Percentiles rank a stretch among this genome's conserved stretches.
Conservation (phyloP, 2,113 vertebrate genomes). For the Psilopogon haemacephalus region DNA sequence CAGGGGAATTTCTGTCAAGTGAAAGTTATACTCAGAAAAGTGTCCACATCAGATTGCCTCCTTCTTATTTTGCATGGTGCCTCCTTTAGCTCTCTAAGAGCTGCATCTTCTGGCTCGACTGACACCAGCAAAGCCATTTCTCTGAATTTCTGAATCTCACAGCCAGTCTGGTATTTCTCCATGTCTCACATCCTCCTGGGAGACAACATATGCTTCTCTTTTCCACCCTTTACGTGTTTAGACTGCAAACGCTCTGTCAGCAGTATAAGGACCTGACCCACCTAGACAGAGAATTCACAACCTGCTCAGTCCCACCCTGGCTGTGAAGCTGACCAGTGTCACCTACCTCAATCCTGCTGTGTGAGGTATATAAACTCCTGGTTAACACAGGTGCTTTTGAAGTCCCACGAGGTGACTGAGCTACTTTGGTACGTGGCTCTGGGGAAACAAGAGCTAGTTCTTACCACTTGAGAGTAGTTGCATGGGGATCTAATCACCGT, state of each 20-base stretch:
- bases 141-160: constrained; percentile 30
- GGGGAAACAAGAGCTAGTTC: neutral
- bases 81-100: neutral
- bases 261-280: constrained; percentile 10
- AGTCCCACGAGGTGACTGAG: neutral
- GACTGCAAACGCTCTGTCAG: constrained; percentile 18
- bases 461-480: neutral
- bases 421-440: neutral
- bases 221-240: constrained; percentile 37
- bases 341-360: neutral
- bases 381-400: neutral
- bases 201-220: constrained; percentile 50
- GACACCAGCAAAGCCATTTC: constrained; percentile 36
- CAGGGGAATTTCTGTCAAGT: constrained; percentile 2
- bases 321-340: neutral
- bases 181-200: constrained; percentile 41
- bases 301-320: neutral
- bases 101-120: constrained; percentile 25
- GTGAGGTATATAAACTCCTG: neutral
- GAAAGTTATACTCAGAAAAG: neutral
- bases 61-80: neutral
- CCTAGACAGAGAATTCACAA: neutral
- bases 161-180: constrained; percentile 30
- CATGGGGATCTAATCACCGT: neutral
- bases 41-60: neutral